A percentile compares a stretch with the other conserved stretches of the same genome.
These are phyloP conservation scores for Yponomeuta malinellus DNA, from an alignment of 2,888 invertebrate species.

Conservation along the genomic window DNA sequence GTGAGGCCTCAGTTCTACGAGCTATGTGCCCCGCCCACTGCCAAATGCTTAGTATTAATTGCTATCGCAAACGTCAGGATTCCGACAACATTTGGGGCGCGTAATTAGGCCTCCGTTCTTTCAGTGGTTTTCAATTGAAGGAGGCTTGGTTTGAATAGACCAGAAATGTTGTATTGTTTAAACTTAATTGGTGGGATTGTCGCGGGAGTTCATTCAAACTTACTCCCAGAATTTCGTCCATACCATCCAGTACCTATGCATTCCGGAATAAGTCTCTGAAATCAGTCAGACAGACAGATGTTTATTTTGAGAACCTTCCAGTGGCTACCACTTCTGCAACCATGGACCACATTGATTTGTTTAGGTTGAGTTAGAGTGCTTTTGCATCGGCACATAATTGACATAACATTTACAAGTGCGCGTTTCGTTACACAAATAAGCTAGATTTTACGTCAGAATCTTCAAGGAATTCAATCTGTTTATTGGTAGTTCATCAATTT, in stretches of 20 bases:
- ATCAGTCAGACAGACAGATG: not conserved
- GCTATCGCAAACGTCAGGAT: too few relatives aligned
- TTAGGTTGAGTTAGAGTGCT: not conserved
- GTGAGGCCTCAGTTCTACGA: too few relatives aligned
- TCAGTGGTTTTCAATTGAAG: too few relatives aligned
- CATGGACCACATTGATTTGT: not conserved
- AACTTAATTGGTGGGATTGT: too few relatives aligned
- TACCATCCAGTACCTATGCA: not conserved
- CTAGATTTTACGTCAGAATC: not conserved
- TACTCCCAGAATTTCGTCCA: not conserved
- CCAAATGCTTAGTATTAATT: too few relatives aligned
- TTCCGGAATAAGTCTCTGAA: not conserved
- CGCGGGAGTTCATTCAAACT: too few relatives aligned
- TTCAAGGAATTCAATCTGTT: not conserved
- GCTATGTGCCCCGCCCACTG: too few relatives aligned
- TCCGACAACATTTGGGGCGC: too few relatives aligned
- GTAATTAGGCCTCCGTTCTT: too few relatives aligned
- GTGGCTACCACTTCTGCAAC: not conserved
- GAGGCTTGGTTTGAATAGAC: too few relatives aligned
- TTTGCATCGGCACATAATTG: not conserved
- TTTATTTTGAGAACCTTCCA: slow-evolving; percentile 9
- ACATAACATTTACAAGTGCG: not conserved
- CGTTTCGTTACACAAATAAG: not conserved
- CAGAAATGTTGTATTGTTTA: too few relatives aligned
- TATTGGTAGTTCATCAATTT: not conserved